Base-by-base conservation (phyloP, 2,113 vertebrate species). In the Osmerus eperlanus region DNA sequence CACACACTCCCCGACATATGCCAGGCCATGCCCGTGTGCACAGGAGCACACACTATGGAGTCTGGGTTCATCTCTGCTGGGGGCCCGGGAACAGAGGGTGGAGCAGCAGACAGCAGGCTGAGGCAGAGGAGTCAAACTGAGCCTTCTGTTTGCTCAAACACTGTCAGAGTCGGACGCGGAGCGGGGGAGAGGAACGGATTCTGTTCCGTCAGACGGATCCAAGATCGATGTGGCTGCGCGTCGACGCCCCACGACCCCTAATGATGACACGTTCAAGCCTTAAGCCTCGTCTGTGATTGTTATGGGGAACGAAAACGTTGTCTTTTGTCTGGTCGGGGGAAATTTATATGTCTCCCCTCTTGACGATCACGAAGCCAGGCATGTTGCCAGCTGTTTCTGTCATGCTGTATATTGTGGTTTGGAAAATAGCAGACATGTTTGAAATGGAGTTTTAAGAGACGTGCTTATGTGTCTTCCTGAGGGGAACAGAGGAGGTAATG, bases 261-360 rank as follows among this genome's bases (percentile, higher is more conserved):
- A 86, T 91, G 86, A 91, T 93, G 91, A 93, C 92, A 93, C 92
- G 94, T 92, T 92, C 93, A 90, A 32, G 92, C 93, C 94, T 93
- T 94, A 92, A 93, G 84, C 90, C 81, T 69, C 91, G 93, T 92
- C 91, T 89, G 87, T 94, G 91, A 93, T 93, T 95, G 92, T 89
- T 91, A 90, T 91, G 92, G 95, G 94, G 96, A 90, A 91, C 91
- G 89, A 94, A 96, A 95, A 94, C 91, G 92, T 91, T 92, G 90
- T 95, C 92, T 94, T 94, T 93, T 93, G 87, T 91, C 91, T 92
- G 87, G 90, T 93, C 93, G 92, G 87, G 93, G 21, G 88, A 94
- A 94, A 95, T 94, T 93, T 74, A 65, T 96, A 93, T 94, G 95
- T 96, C 90, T 91, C 93, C 91, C 91, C 89, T 84, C 91, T 90